phyloP scores from a whole-genome alignment of 2,888 invertebrate genomes.

The Cantharis rustica region DNA sequence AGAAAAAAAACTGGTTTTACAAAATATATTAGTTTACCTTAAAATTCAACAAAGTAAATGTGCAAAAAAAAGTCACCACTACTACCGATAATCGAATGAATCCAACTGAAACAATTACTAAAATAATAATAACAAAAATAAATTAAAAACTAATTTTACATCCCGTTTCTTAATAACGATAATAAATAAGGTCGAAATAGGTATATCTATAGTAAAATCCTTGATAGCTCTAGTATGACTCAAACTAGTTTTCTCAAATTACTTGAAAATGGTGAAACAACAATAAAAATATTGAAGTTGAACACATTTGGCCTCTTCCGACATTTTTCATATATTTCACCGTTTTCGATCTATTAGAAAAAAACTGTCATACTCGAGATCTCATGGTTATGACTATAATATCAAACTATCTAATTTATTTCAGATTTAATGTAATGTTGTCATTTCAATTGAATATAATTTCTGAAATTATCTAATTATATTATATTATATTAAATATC shows the following conservation, averaged over 20 bases:
- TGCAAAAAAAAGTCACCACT: conserved; percentile 49
- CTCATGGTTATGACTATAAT: too few relatives aligned
- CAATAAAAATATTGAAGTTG: too few relatives aligned
- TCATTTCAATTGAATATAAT: not conserved
- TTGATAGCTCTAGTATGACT: too few relatives aligned
- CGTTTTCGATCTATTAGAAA: too few relatives aligned
- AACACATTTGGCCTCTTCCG: too few relatives aligned
- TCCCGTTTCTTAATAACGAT: not conserved
- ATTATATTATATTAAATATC: too few relatives aligned
- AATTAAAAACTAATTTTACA: conserved; percentile 14
- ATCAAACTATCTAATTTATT: not conserved
- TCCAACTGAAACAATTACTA: conserved; percentile 53
- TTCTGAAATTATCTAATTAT: too few relatives aligned
- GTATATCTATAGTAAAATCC: not conserved
- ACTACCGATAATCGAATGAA: conserved; percentile 51
- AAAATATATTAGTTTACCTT: conserved; percentile 41
- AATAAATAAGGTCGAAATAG: not conserved
- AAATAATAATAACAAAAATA: conserved; percentile 36
- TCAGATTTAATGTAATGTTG: not conserved
- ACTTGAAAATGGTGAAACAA: too few relatives aligned
- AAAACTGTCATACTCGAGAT: too few relatives aligned
- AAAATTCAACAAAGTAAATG: conserved; percentile 44
- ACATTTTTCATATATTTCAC: too few relatives aligned
- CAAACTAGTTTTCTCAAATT: too few relatives aligned
- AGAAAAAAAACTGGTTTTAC: not conserved